phyloP scores from a whole-genome alignment of 1,140 invertebrate species.

The Dolichoris vasculosae region DNA sequence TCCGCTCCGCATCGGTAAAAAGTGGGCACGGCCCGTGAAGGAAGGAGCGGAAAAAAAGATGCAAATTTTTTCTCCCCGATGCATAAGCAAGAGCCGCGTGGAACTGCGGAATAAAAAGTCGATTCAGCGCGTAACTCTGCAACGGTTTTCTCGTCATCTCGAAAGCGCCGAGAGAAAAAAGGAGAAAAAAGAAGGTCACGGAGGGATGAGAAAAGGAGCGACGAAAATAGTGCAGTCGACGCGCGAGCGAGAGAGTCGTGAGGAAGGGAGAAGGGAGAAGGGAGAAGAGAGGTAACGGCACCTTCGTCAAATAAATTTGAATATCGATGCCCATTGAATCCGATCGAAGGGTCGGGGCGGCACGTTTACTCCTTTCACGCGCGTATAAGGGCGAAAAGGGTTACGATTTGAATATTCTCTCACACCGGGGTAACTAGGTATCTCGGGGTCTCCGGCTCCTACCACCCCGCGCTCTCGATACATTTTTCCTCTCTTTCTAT shows the following conservation, averaged over 20 bases:
- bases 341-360: constrained; percentile 73
- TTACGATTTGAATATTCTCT: constrained; percentile 75
- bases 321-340: constrained; percentile 75
- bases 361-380: constrained; percentile 60
- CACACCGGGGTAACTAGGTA: constrained; percentile 69
- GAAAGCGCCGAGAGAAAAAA: constrained; percentile 55
- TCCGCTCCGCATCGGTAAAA: constrained; percentile 70
- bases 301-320: constrained; percentile 74
- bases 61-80: constrained; percentile 67
- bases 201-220: constrained; percentile 40
- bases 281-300: constrained; percentile 55
- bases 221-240: neutral
- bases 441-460: constrained; percentile 39
- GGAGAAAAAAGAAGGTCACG: constrained; percentile 50
- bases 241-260: neutral
- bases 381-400: constrained; percentile 61
- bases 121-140: constrained; percentile 55
- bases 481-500: constrained; percentile 61
- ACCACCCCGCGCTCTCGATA: constrained; percentile 25
- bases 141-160: constrained; percentile 68
- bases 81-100: constrained; percentile 46
- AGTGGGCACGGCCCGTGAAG: constrained; percentile 38
- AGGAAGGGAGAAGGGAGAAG: constrained; percentile 50
- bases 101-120: constrained; percentile 60
- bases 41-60: constrained; percentile 62